Conservation (phyloP, 2,888 invertebrate species). For the Ochlodes sylvanus region DNA sequence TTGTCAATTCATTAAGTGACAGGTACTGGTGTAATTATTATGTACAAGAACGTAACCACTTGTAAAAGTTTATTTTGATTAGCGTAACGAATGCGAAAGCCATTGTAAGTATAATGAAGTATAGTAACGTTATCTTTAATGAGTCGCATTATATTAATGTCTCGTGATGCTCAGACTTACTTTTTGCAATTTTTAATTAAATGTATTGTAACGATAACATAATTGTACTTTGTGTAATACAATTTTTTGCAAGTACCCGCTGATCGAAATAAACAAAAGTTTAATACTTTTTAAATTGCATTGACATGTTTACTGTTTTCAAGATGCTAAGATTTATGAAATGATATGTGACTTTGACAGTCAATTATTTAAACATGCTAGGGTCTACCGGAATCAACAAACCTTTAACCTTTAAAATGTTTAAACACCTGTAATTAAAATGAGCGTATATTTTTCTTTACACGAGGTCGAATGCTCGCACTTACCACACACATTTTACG, state of each 20-base stretch:
- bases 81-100: slow-evolving; percentile 13
- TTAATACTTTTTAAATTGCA: background rate
- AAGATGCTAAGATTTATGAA: background rate
- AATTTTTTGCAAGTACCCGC: slow-evolving; percentile 3
- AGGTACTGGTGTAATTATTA: slow-evolving; percentile 5
- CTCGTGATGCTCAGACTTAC: background rate
- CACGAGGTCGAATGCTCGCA: background rate
- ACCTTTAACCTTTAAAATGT: slow-evolving; percentile 1
- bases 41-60: slow-evolving; percentile 18
- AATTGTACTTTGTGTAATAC: slow-evolving; percentile 1
- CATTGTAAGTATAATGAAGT: slow-evolving; percentile 22
- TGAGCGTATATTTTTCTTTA: background rate
- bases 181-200: slow-evolving; percentile 23
- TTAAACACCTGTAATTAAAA: background rate
- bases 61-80: slow-evolving; percentile 24
- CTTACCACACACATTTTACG: background rate
- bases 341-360: no score
- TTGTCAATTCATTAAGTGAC: background rate
- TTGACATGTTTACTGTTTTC: background rate
- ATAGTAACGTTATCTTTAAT: slow-evolving; percentile 19
- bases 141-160: slow-evolving; percentile 12
- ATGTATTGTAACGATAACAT: slow-evolving; percentile 27
- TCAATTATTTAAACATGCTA: background rate
- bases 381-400: background rate
- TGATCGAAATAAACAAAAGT: background rate